These are phyloP conservation scores for Nasonia giraulti DNA, from an alignment of 1,140 invertebrate genomes.

Conservation along the genomic window DNA sequence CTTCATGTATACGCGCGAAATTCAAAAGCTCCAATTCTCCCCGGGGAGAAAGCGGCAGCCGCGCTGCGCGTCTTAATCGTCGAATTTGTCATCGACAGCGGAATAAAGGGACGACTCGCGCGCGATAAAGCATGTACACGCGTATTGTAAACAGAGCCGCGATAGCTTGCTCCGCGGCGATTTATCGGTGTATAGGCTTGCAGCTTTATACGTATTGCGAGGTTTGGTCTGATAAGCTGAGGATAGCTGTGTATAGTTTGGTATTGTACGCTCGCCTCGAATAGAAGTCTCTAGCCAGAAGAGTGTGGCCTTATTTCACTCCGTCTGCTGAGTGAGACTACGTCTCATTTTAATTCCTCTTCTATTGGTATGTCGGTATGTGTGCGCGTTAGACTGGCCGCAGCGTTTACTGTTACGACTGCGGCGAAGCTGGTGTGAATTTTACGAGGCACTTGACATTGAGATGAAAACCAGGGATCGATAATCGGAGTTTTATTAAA, in stretches of 20 bases:
- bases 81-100: conserved; percentile 42
- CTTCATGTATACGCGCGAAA: neutral
- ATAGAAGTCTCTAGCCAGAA: too few relatives aligned
- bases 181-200: conserved; percentile 2
- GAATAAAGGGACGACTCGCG: neutral
- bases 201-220: neutral
- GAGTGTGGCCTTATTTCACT: too few relatives aligned
- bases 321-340: too few relatives aligned
- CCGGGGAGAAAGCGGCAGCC: neutral
- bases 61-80: conserved; percentile 28
- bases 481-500: neutral
- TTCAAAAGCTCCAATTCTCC: neutral
- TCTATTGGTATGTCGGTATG: too few relatives aligned
- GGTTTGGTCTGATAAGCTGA: neutral
- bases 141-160: neutral
- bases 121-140: neutral
- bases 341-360: too few relatives aligned
- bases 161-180: neutral
- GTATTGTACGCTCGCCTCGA: too few relatives aligned
- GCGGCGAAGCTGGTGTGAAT: neutral
- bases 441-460: conserved; percentile 6
- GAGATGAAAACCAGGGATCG: too few relatives aligned
- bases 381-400: neutral
- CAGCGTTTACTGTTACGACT: neutral
- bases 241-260: too few relatives aligned